Base-by-base conservation (phyloP, 2,888 invertebrate genomes). In the Orchesellides sinensis region DNA sequence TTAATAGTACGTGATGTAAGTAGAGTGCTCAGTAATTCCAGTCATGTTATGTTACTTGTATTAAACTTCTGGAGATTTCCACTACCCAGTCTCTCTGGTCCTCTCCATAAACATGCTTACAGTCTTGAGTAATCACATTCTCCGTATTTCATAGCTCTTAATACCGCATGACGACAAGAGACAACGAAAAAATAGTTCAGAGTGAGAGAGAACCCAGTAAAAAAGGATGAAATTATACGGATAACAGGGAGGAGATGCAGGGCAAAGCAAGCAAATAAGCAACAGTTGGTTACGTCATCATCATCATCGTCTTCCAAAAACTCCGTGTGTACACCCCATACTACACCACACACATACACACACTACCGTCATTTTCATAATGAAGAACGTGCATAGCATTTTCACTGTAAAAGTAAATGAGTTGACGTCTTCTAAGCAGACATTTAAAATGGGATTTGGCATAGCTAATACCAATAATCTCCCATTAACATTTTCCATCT, bases 211-310 rank as follows among this genome's bases (percentile, higher is more conserved):
- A n/a, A n/a, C n/a, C n/a, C n/a, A n/a, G n/a, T n/a, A n/a, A n/a
- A 19, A 63, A 21, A 17, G 29, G 29, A 66, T 6, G 23, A 47
- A 19, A 40, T 40, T 40, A 40, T 17, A 19, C 21, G 45, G 27
- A 49, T 47, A 25, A 27, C 21, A 14, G 19, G 32, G n/a, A 14
- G 21, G 21, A 49, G 27, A 23, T 23, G 49, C 2, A 66, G 25
- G 21, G 52, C 8, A 47, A 12, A n/a, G 40, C 21, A 23, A 23
- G 40, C 5, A 47, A 66, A 45, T 32, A 68, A 59, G 32, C 77
- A 77, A 68, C 77, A 77, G 77, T 77, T 77, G 49, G 77, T 77
- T 77, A 61, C 69, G 77, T 77, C 77, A 77, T 49, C 77, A 17
- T 8, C 40, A 40, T 40, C 21, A 35, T 10, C 63, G 3, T 27